phyloP scores from a whole-genome alignment of 2,888 invertebrate genomes.

The Aporophyla nigra region DNA sequence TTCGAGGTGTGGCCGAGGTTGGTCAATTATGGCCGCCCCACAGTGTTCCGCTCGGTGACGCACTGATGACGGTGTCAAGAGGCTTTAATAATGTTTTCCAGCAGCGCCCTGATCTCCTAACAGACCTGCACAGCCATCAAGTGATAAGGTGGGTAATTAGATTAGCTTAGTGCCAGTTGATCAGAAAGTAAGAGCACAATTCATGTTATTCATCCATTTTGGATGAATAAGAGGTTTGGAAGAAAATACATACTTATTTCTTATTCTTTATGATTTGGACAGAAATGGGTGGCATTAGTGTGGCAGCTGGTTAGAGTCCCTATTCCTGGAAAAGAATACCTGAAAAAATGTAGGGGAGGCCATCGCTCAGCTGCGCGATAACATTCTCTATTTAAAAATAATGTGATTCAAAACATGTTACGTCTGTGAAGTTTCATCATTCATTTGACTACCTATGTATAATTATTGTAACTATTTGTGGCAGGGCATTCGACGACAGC shows the following conservation, averaged over 20 bases:
- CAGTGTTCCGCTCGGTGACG: constrained; percentile 63
- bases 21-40: constrained; percentile 41
- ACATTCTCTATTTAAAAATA: not conserved
- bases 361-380: not conserved
- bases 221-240: too few relatives aligned
- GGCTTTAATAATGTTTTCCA: constrained; percentile 32
- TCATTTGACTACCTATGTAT: not conserved
- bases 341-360: too few relatives aligned
- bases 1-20: too few relatives aligned
- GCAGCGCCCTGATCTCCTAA: constrained; percentile 22
- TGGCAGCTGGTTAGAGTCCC: not conserved
- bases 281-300: not conserved
- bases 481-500: constrained; percentile 36
- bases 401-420: not conserved
- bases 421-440: not conserved
- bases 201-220: too few relatives aligned
- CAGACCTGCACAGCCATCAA: constrained; percentile 39
- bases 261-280: too few relatives aligned
- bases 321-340: too few relatives aligned
- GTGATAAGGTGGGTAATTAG: constrained; percentile 29
- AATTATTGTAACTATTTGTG: not conserved
- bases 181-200: not conserved
- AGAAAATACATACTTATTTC: too few relatives aligned
- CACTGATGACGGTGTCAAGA: constrained; percentile 58
- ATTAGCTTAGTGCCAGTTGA: not conserved